Base-by-base conservation (phyloP, 2,888 invertebrate genomes). In the Eudasyphora cyanicolor region DNA sequence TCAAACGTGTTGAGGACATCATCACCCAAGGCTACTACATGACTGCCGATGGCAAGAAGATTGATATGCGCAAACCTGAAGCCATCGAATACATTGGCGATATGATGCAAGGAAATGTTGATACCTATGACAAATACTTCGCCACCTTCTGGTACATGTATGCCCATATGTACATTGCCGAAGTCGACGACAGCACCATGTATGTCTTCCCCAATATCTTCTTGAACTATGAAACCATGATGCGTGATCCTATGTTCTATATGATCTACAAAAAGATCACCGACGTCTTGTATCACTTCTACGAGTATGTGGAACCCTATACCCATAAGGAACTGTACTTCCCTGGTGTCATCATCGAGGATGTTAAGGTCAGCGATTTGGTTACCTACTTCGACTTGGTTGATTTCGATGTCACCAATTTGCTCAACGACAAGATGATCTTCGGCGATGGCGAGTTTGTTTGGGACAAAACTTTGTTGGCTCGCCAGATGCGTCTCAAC, bases 241-340 rank as follows among this genome's bases (percentile, higher is more conserved):
- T 95, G 85, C 94, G 95, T 85, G 96, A 96, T 88, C 96, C 96
- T 3, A 93, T 95, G 19, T 95, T 95, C 93, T 96, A 94, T 90
- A 93, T 94, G 86, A 91, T 95, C 45, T 94, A 94, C 88, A 94
- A 94, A 89, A 93, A 93, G 75, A 94, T 95, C 85, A 89, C 93
- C 32, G 89, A 92, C 32, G 91, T 95, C 64, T 95, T 95, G 93
- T 90, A 92, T 32, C 89, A 91, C 79, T 95, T 94, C 93, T 93
- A 94, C 85, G 87, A 93, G 77, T 91, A 93, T 64, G 91, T 95
- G 14, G 93, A 93, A 21, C 87, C 91, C 0, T 95, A 96, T 93
- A 94, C 93, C 62, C 91, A 90, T 51, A 93, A 94, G 82, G 94
- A 95, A 82, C 92, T 96, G 29, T 87, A 92, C 35, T 90, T 93